Conservation (phyloP, 92 coral and sea anemone species). For the Parazoanthus atlanticus region DNA sequence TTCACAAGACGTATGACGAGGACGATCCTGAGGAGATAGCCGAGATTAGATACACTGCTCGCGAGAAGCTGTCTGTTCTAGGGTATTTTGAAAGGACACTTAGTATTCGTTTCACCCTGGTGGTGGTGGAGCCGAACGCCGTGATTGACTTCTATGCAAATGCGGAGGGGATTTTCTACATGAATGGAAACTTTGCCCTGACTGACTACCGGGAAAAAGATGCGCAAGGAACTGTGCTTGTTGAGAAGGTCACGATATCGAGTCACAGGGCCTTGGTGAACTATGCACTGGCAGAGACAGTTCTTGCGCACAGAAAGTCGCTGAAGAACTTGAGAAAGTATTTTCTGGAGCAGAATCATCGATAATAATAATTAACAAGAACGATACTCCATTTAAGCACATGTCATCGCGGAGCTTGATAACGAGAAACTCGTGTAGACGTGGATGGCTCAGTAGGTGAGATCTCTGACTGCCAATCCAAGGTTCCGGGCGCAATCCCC, state of each 20-base stretch:
- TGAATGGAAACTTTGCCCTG: constrained; percentile 15
- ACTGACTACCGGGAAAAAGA: constrained; percentile 15
- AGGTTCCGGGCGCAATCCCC: too few relatives aligned
- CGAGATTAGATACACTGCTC: constrained; percentile 24
- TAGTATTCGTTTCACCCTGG: constrained; percentile 4
- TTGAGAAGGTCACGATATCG: constrained; percentile 4
- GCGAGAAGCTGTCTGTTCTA: constrained; percentile 26
- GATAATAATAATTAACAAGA: too few relatives aligned
- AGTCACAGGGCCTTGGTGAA: constrained; percentile 39
- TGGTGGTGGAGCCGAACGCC: constrained; percentile 13
- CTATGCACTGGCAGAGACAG: constrained; percentile 25
- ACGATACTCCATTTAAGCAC: too few relatives aligned
- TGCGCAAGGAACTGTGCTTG: constrained; percentile 15
- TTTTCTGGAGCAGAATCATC: background rate
- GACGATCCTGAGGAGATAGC: constrained; percentile 11
- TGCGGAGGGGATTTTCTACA: constrained; percentile 27
- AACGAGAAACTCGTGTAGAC: too few relatives aligned
- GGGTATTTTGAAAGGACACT: constrained; percentile 24
- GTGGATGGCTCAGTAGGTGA: too few relatives aligned
- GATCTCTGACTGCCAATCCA: too few relatives aligned
- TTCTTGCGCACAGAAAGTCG: constrained; percentile 31
- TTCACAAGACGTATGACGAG: constrained; percentile 18
- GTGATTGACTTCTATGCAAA: constrained; percentile 3
- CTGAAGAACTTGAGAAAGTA: constrained; percentile 18
- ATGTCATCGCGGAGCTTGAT: too few relatives aligned